Evolutionary conservation across 2,113 vertebrate genomes (phyloP).

Genomic region (Carlito syrichta): DNA sequence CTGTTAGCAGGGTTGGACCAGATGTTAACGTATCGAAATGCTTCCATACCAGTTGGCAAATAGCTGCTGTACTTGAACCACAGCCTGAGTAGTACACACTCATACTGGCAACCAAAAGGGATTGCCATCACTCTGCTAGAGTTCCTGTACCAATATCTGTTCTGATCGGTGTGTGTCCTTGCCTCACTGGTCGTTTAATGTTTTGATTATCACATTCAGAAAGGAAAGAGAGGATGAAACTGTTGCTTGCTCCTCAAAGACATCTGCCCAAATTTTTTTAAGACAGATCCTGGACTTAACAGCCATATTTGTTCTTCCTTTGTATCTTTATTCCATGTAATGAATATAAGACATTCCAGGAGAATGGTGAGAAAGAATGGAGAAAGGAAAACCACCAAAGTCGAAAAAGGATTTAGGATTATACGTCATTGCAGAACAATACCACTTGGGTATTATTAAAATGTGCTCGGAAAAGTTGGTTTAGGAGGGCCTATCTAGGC

Average conservation of each 20-base stretch:
- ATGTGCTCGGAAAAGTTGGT: neutral
- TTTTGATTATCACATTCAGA: neutral
- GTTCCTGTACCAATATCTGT: neutral
- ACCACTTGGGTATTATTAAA: neutral
- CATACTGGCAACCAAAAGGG: neutral
- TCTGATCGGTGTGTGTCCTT: neutral
- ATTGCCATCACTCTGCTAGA: neutral
- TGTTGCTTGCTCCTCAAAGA: neutral
- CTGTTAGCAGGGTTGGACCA: neutral
- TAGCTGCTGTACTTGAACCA: neutral
- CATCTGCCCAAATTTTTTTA: neutral
- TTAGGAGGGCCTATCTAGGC: neutral
- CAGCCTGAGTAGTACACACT: neutral
- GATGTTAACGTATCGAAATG: neutral
- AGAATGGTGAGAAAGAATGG: neutral
- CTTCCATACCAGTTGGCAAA: neutral
- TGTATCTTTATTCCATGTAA: neutral
- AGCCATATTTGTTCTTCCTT: neutral
- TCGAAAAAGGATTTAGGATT: neutral
- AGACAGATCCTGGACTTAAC: neutral
- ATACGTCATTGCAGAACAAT: neutral
- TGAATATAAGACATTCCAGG: neutral
- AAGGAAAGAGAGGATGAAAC: neutral
- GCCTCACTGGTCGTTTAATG: neutral
- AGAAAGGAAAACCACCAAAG: neutral